A percentile compares a stretch with the other conserved stretches of the same genome.
Evolutionary conservation across 2,797 vertebrate genomes (phyloP).

Genomic region (Pteropus rufus): DNA sequence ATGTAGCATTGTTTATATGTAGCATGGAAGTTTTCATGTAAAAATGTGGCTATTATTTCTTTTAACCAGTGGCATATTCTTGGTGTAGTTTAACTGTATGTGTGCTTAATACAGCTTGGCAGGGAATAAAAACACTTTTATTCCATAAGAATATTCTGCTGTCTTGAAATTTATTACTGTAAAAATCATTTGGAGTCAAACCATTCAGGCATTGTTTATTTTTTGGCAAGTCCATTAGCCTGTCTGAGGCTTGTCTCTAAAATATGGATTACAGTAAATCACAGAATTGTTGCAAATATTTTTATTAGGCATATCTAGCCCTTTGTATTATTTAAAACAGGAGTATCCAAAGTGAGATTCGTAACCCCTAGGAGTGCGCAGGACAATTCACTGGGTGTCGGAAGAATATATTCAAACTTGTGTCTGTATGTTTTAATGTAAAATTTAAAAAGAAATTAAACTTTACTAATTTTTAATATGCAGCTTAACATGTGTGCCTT

Average conservation of each 20-base stretch:
- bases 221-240: not conserved
- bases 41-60: not conserved
- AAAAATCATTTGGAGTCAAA: not conserved
- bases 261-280: not conserved
- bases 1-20: not conserved
- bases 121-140: not conserved
- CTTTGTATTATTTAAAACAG: not conserved
- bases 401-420: not conserved
- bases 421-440: not conserved
- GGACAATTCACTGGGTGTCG: not conserved
- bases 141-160: not conserved
- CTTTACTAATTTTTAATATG: not conserved
- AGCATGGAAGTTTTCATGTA: not conserved
- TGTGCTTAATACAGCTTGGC: not conserved
- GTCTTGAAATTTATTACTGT: not conserved
- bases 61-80: not conserved
- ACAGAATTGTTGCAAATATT: not conserved
- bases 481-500: not conserved
- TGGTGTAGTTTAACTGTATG: not conserved
- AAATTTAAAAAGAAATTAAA: slow-evolving; percentile 5
- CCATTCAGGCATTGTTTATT: not conserved
- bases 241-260: not conserved
- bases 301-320: not conserved
- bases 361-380: not conserved
- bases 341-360: not conserved